Base-by-base conservation (phyloP, 2,797 vertebrate species). In the Cyprinella venusta region DNA sequence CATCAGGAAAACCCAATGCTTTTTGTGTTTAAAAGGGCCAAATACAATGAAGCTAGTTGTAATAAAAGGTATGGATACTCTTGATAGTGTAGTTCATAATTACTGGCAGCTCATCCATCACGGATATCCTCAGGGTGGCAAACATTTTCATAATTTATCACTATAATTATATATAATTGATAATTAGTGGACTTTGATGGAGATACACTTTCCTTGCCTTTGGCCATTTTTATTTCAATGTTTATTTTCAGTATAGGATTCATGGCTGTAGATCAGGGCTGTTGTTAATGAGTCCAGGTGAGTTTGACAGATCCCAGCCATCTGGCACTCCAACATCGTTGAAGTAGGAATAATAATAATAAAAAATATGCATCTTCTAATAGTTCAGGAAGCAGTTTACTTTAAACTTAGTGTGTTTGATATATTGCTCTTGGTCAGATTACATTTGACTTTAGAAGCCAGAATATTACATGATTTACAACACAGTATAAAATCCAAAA, bases 1-100 rank as follows among this genome's bases (percentile, higher is more conserved):
- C 83, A 86, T 71, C 38, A 74, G 59, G 68, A 59, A 86, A 85
- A 80, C 61, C 68, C 54, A 61, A 80, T 45, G 70, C 69, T 72
- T 79, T 26, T 74, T 79, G 6, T 52, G 45, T 52, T 64, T 64
- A 64, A 71, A 72, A 71, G 48, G 8, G 24, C 69, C 13, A 52
- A 67, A 67, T 50, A n/a, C 30, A 67, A 40, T 10, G 1, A 68
- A 76, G 50, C 63, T 45, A 42, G 63, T 21, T 9, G 45, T n/a
- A 24, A 68, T 68, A 7, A 79, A 67, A 1, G 18, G 56, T 67
- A 42, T 68, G 9, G 36, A 68, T 30, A 54, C 16, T 21, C 6
- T 61, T 8, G 26, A 8, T 70, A 30, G 45, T 19, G 9, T 16
- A 64, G 21, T 40, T 59, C 30, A 40, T 40, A 75, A 38, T 10